phyloP scores from a whole-genome alignment of 2,797 vertebrate genomes.

The Brachyalestes nurse region DNA sequence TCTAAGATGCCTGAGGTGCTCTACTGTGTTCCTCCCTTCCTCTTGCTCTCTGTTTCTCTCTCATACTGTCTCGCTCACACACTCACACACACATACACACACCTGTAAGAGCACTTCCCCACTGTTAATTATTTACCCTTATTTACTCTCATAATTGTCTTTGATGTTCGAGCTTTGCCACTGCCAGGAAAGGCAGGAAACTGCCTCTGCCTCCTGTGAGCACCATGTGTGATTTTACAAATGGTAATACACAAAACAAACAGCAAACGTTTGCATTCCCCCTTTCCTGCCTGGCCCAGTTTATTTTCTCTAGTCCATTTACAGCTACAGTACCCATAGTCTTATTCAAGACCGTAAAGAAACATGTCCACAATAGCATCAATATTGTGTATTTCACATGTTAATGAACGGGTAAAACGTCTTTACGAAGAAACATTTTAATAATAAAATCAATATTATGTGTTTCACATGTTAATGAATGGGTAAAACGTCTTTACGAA shows the following conservation, averaged over 20 bases:
- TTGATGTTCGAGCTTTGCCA: conserved; percentile 67
- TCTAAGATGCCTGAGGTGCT: conserved; percentile 12
- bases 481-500: neutral
- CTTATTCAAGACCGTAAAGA: neutral
- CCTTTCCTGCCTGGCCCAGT: neutral
- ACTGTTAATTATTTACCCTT: conserved; percentile 73
- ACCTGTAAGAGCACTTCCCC: conserved; percentile 55
- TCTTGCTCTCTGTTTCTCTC: neutral
- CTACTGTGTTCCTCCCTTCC: neutral
- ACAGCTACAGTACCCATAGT: no score
- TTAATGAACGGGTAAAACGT: neutral
- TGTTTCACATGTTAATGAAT: neutral
- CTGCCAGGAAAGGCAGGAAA: conserved; percentile 62
- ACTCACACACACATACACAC: conserved; percentile 29
- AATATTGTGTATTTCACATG: neutral
- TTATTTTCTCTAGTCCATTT: no score
- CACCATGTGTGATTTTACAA: conserved; percentile 57
- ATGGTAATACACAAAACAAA: conserved; percentile 60
- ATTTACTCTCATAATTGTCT: conserved; percentile 66
- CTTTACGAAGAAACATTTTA: neutral
- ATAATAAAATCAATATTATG: neutral
- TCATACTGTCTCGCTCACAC: conserved; percentile 15
- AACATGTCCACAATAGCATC: neutral
- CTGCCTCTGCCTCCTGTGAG: conserved; percentile 60
- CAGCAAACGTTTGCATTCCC: conserved; percentile 32